phyloP scores from a whole-genome alignment of 2,888 invertebrate species.

The Philhelius pedissequus region DNA sequence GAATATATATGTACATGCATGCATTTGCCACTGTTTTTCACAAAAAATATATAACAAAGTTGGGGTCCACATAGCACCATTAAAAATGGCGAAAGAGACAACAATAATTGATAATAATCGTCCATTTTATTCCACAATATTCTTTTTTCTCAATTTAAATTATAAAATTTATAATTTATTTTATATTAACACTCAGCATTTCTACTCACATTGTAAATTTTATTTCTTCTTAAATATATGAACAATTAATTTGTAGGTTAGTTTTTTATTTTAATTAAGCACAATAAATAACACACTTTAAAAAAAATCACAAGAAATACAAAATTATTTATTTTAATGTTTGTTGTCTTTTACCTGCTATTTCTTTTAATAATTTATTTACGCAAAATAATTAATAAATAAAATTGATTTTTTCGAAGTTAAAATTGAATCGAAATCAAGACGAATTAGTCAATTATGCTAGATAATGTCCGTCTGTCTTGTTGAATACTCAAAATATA shows the following conservation, averaged over 20 bases:
- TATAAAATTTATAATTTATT: not conserved
- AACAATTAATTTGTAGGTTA: too few species aligned
- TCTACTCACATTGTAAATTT: not conserved
- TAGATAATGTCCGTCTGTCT: conserved; percentile 62
- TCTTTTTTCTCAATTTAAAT: not conserved
- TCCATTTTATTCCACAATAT: not conserved
- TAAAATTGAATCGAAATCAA: conserved; percentile 7
- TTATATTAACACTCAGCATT: not conserved
- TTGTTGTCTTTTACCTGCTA: not conserved
- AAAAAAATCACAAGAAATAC: not conserved
- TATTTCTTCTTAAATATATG: not conserved
- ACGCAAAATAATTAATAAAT: not conserved
- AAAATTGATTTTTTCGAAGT: not conserved
- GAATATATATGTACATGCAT: not conserved
- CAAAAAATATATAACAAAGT: not conserved
- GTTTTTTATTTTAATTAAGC: not conserved
- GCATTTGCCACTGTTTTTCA: not conserved
- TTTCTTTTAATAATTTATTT: not conserved
- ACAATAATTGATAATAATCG: not conserved
- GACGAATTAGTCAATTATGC: conserved; percentile 52
- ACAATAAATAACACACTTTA: not conserved
- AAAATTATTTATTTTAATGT: not conserved
- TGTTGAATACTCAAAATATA: conserved; percentile 45
- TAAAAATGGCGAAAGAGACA: not conserved
- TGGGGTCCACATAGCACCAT: too few species aligned